Conservation (phyloP, 2,113 vertebrate species). For the Pogonocichla stellata region DNA sequence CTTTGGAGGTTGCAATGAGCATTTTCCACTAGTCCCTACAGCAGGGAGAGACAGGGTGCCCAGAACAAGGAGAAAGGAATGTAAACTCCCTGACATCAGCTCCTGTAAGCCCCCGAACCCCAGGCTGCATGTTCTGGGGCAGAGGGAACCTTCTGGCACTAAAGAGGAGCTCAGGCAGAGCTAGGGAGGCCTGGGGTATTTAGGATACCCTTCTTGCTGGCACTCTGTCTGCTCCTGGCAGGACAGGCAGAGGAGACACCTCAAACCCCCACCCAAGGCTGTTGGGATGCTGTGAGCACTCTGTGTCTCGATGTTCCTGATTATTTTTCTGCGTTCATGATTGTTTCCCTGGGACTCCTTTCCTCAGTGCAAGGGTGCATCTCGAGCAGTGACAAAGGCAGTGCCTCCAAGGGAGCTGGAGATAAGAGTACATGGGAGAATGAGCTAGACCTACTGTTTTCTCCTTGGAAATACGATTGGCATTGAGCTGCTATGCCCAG, state of each 20-base stretch:
- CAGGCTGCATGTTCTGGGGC: not conserved
- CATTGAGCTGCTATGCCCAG: not conserved
- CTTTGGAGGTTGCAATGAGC: not conserved
- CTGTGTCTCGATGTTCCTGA: accelerated
- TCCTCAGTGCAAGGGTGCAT: not conserved
- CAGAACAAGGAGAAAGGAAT: not conserved
- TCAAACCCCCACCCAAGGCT: not conserved
- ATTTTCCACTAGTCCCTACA: not conserved
- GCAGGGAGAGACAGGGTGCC: not conserved
- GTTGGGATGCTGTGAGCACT: not conserved
- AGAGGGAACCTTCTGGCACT: not conserved
- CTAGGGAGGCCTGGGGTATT: not conserved
- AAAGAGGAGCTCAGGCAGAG: not conserved
- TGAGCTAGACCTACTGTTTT: not conserved
- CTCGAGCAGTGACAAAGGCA: not conserved
- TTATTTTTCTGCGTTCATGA: not conserved
- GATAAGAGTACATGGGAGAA: not conserved
- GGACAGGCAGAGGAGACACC: not conserved
- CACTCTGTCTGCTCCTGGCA: not conserved
- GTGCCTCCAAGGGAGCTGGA: not conserved
- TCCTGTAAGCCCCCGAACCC: not conserved
- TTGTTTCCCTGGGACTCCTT: not conserved
- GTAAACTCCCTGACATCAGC: not conserved
- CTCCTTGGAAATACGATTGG: constrained; percentile 40
- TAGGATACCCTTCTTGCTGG: not conserved